These are phyloP conservation scores for Lasaia peninsularis DNA, from an alignment of 1,140 invertebrate genomes.

Conservation along the genomic window DNA sequence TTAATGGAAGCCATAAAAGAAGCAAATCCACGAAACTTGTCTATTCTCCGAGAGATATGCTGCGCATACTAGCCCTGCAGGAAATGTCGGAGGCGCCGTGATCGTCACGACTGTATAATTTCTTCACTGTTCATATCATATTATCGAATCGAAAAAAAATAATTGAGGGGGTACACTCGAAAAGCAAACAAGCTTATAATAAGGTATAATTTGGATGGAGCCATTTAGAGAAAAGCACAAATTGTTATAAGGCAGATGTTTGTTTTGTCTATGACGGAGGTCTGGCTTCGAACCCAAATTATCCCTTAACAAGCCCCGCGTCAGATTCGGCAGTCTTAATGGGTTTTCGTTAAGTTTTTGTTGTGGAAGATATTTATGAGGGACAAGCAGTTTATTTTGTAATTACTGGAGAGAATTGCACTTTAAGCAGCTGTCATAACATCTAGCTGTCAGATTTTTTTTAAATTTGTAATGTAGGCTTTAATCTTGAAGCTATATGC, in stretches of 20 bases:
- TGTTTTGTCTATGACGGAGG: constrained; percentile 76
- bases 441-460: neutral
- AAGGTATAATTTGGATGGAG: constrained; percentile 74
- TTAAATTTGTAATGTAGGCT: neutral
- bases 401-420: constrained; percentile 30
- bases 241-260: constrained; percentile 71
- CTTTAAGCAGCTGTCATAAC: neutral
- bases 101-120: constrained; percentile 63
- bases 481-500: too few species aligned
- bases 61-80: constrained; percentile 29
- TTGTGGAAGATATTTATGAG: constrained; percentile 69
- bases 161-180: constrained; percentile 73
- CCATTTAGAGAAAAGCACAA: constrained; percentile 77
- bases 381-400: constrained; percentile 53
- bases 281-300: constrained; percentile 59
- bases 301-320: constrained; percentile 75
- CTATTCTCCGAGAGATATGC: too few species aligned
- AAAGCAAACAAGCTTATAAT: constrained; percentile 77
- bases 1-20: too few species aligned
- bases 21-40: too few species aligned
- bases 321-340: constrained; percentile 77
- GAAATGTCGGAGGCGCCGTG: constrained; percentile 58
- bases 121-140: constrained; percentile 67
- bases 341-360: constrained; percentile 75
- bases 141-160: constrained; percentile 73